A percentile compares a stretch with the other conserved stretches of the same genome.
Conservation (phyloP, 92 coral and sea anemone species). For the Porites lobata region DNA sequence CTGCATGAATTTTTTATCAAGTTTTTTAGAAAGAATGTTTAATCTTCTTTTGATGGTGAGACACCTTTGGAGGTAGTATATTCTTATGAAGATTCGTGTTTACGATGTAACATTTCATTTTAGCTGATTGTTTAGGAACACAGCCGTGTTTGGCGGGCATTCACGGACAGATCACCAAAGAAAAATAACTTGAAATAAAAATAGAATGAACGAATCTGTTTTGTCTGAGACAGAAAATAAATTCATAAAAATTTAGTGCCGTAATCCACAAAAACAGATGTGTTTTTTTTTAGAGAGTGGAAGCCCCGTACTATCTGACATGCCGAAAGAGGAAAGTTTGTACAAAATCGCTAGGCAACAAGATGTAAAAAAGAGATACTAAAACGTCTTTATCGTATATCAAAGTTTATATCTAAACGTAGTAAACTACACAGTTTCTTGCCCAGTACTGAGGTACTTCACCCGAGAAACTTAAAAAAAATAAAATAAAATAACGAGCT, state of each 20-base stretch:
- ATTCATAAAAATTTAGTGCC: conserved; percentile 16
- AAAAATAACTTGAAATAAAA: not conserved
- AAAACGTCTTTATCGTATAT: conserved; percentile 14
- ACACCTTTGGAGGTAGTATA: conserved; percentile 61
- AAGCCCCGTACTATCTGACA: conserved; percentile 33
- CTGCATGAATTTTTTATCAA: conserved; percentile 83
- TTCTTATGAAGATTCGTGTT: conserved; percentile 66
- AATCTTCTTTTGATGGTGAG: conserved; percentile 71
- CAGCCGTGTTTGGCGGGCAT: conserved; percentile 17
- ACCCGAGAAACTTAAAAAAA: not conserved
- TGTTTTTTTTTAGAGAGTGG: conserved; percentile 25
- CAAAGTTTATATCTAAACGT: conserved; percentile 19
- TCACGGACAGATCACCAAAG: not conserved
- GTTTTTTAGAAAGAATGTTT: conserved; percentile 79
- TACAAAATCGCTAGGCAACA: conserved; percentile 68
- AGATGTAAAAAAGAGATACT: conserved; percentile 52
- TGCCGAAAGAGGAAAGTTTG: conserved; percentile 63
- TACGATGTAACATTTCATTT: conserved; percentile 34
- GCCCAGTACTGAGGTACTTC: not conserved
- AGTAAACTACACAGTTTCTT: conserved; percentile 39
- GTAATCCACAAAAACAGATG: conserved; percentile 57
- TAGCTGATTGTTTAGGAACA: conserved; percentile 28
- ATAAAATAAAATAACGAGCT: not conserved
- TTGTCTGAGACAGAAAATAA: conserved; percentile 9
- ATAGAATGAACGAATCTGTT: conserved; percentile 10